Evolutionary conservation across 2,888 invertebrate species (phyloP).

Genomic region (Oligia latruncula): DNA sequence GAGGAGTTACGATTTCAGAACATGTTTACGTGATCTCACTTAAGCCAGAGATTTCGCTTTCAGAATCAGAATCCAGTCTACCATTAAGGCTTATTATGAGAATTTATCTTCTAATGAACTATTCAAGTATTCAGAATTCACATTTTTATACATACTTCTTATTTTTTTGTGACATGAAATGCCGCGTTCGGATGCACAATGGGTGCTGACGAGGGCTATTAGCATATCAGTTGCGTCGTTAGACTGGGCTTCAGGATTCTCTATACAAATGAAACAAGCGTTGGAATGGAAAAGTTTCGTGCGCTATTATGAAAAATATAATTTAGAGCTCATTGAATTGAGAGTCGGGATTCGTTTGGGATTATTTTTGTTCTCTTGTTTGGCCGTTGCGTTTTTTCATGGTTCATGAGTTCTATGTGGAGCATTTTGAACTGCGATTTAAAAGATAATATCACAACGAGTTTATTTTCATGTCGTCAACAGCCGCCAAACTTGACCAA

Average conservation of each 20-base stretch:
- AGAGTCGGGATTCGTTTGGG: neutral
- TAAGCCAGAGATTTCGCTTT: constrained; percentile 11
- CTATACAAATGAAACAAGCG: constrained; percentile 70
- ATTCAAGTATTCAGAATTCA: constrained; percentile 68
- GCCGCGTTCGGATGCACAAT: constrained; percentile 75
- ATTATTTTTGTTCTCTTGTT: constrained; percentile 5
- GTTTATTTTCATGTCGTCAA: neutral
- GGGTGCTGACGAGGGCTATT: constrained; percentile 79
- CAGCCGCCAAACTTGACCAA: too few species aligned
- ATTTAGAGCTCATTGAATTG: constrained; percentile 37
- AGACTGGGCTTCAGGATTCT: constrained; percentile 66
- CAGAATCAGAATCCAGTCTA: constrained; percentile 27
- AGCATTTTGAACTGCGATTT: neutral
- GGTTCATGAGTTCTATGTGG: neutral
- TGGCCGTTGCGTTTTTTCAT: neutral
- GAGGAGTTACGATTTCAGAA: constrained; percentile 7
- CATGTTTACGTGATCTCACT: neutral
- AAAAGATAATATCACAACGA: neutral
- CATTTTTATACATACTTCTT: constrained; percentile 66
- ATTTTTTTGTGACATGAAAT: constrained; percentile 72
- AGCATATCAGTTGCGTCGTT: constrained; percentile 81
- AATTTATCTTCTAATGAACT: constrained; percentile 71
- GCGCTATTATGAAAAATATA: constrained; percentile 56
- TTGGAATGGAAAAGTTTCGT: constrained; percentile 58
- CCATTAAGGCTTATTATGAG: constrained; percentile 47